A percentile compares a stretch with the other conserved stretches of the same genome.
Conservation (phyloP, 2,888 invertebrate genomes). For the Aquatica leii region DNA sequence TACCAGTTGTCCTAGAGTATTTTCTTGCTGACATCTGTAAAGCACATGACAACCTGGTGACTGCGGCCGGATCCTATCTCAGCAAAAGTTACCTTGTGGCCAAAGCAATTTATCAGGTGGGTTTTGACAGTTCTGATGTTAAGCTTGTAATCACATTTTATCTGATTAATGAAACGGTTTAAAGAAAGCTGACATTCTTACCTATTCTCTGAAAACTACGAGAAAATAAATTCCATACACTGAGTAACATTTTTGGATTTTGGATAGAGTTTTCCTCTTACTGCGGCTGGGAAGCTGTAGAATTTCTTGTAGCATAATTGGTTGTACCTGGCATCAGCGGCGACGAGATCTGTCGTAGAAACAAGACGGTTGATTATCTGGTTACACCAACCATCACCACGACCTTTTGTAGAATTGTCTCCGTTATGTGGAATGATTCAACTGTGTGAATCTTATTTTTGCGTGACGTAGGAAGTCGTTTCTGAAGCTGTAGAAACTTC, state of each 20-base stretch:
- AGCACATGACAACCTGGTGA: not conserved
- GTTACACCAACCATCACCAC: not conserved
- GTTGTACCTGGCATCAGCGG: not conserved
- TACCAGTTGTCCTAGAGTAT: constrained; percentile 11
- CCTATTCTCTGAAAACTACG: not conserved
- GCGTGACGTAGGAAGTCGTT: no score
- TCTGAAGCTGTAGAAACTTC: no score
- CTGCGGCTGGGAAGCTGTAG: no score
- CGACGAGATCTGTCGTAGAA: not conserved
- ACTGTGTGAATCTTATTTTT: no score
- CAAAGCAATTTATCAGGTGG: not conserved
- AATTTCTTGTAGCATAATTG: not conserved
- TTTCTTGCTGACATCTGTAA: not conserved
- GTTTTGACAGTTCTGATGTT: not conserved
- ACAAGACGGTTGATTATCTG: not conserved
- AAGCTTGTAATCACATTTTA: not conserved
- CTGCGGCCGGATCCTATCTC: not conserved
- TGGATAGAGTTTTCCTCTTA: no score
- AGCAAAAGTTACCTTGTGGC: no score
- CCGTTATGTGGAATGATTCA: no score
- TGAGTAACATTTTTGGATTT: no score
- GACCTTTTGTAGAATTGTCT: not conserved
- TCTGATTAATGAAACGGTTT: not conserved
- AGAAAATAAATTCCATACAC: not conserved
- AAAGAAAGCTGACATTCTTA: constrained; percentile 1